These are phyloP conservation scores for Anguilla japonica DNA, from an alignment of 2,113 vertebrate genomes.

Conservation along the genomic window DNA sequence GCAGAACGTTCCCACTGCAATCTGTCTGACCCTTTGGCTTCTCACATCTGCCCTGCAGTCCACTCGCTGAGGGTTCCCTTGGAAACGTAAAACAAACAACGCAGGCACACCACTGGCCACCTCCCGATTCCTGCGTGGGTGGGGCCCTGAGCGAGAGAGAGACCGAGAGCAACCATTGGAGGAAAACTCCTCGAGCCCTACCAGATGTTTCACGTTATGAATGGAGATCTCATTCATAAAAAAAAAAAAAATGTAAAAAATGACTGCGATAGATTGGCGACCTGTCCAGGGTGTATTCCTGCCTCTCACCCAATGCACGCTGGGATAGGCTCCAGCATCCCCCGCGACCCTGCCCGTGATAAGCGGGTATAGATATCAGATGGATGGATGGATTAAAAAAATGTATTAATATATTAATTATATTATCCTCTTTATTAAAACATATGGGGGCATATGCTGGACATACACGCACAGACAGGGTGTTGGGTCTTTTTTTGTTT, in stretches of 20 bases:
- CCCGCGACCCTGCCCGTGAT: no score
- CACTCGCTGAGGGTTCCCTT: conserved; percentile 49
- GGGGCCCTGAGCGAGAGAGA: background rate
- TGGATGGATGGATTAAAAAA: no score
- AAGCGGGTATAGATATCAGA: no score
- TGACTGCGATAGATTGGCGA: no score
- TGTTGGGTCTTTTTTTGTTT: background rate
- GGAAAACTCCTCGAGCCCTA: background rate
- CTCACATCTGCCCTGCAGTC: conserved; percentile 30
- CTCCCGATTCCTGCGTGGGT: background rate
- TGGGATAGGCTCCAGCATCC: no score
- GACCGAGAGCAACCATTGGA: background rate
- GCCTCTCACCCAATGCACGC: no score
- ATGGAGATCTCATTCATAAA: conserved; percentile 29
- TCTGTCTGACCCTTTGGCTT: conserved; percentile 20
- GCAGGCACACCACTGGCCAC: conserved; percentile 23
- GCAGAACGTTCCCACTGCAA: background rate
- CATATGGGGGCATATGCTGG: background rate
- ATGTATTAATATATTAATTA: no score
- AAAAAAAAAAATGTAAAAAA: no score
- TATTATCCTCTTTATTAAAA: no score
- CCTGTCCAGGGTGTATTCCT: no score
- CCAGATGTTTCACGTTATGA: conserved; percentile 18
- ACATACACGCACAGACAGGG: background rate
- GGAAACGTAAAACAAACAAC: conserved; percentile 68